Evolutionary conservation across 2,113 vertebrate genomes (phyloP).

Genomic region (Spea multiplicata): DNA sequence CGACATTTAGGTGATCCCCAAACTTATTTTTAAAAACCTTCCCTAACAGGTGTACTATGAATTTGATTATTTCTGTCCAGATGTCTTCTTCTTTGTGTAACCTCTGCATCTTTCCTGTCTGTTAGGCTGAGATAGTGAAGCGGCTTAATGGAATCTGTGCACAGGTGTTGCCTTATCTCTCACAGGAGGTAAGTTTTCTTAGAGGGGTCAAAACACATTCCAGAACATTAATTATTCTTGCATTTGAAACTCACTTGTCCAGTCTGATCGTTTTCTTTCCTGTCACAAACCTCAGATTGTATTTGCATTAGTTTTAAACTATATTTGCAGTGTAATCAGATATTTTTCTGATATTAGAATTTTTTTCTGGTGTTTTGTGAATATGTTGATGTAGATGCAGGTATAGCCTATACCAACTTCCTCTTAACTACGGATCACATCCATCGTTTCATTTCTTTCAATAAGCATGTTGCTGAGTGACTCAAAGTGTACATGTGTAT

Average conservation of each 20-base stretch:
- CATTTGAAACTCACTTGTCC: not conserved
- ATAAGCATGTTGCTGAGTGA: not conserved
- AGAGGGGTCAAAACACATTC: not conserved
- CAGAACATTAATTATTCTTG: not conserved
- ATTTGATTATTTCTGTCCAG: no score
- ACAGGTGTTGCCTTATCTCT: conserved; percentile 95
- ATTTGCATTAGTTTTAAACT: not conserved
- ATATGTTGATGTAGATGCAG: not conserved
- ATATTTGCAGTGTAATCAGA: not conserved
- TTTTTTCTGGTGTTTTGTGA: not conserved
- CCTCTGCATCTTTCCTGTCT: not conserved
- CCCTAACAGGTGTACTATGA: no score
- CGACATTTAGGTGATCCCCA: no score
- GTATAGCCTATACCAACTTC: not conserved
- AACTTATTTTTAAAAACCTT: no score
- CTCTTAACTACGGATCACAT: not conserved
- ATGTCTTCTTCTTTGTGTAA: not conserved
- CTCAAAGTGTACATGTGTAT: no score
- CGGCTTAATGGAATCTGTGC: conserved; percentile 95
- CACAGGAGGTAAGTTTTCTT: conserved; percentile 83
- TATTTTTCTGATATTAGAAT: not conserved
- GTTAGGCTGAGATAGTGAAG: conserved; percentile 95
- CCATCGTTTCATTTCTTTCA: not conserved
- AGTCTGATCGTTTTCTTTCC: not conserved
- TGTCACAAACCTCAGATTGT: not conserved